A percentile compares a stretch with the other conserved stretches of the same genome.
Evolutionary conservation across 2,888 invertebrate genomes (phyloP).

Genomic region (Zygothrica quintamaculata): DNA sequence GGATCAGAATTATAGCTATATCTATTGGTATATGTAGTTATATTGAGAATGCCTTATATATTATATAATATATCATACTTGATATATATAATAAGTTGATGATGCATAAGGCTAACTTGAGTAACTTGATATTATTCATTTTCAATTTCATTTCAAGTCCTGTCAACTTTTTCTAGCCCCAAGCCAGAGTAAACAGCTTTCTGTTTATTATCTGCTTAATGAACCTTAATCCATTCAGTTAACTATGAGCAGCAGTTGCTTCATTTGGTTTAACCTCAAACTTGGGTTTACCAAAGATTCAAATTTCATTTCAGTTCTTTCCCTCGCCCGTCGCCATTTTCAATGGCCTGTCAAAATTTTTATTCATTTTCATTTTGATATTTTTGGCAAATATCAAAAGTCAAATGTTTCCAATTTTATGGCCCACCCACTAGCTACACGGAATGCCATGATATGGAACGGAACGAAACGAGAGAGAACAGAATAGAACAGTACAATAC

Average conservation of each 20-base stretch:
- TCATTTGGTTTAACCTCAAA: slow-evolving; percentile 9
- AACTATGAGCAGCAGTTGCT: slow-evolving; percentile 1
- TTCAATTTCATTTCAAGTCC: too few species aligned
- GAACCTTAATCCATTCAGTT: slow-evolving; percentile 9
- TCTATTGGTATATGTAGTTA: too few species aligned
- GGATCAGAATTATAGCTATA: too few species aligned
- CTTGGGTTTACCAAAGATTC: neutral
- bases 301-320: slow-evolving; percentile 21
- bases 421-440: slow-evolving; percentile 9
- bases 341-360: slow-evolving; percentile 36
- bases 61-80: too few species aligned
- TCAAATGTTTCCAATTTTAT: slow-evolving; percentile 50
- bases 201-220: slow-evolving; percentile 40
- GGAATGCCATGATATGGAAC: neutral
- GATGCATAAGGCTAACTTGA: too few species aligned
- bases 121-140: too few species aligned
- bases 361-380: slow-evolving; percentile 42
- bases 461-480: too few species aligned
- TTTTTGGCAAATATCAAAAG: slow-evolving; percentile 62
- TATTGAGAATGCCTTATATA: too few species aligned
- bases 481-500: too few species aligned
- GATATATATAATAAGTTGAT: too few species aligned
- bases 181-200: neutral
- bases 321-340: neutral
- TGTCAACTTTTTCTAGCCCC: neutral